Evolutionary conservation across 2,797 vertebrate species (phyloP).

Genomic region (Syngnathus rostellatus): DNA sequence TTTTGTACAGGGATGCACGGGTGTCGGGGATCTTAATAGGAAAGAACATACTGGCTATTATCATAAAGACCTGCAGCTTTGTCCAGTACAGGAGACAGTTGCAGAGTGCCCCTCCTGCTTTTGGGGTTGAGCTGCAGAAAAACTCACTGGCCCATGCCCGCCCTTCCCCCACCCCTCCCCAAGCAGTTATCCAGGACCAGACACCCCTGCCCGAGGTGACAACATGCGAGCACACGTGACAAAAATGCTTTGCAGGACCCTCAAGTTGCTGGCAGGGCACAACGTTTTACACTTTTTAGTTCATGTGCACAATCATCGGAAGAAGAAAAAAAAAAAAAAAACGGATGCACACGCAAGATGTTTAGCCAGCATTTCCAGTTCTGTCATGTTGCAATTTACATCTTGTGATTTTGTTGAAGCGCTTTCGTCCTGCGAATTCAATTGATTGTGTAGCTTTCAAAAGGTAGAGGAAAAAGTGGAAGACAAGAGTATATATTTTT

Average conservation of each 20-base stretch:
- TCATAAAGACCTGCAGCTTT: constrained; percentile 74
- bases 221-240: constrained; percentile 75
- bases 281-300: constrained; percentile 28
- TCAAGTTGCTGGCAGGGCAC: constrained; percentile 39
- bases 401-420: constrained; percentile 42
- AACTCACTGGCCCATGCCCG: constrained; percentile 48
- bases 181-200: constrained; percentile 65
- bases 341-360: constrained; percentile 28
- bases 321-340: constrained; percentile 7
- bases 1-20: constrained; percentile 73
- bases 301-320: constrained; percentile 26
- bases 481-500: constrained; percentile 66
- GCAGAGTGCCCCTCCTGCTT: constrained; percentile 55
- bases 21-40: constrained; percentile 80
- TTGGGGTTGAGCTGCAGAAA: constrained; percentile 66
- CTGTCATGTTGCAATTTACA: constrained; percentile 39
- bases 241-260: constrained; percentile 25
- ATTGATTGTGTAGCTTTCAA: constrained; percentile 59
- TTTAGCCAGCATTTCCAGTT: not conserved
- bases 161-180: constrained; percentile 45
- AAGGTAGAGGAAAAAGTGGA: constrained; percentile 41
- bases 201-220: constrained; percentile 68
- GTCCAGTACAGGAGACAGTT: constrained; percentile 77
- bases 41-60: constrained; percentile 77
- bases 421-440: constrained; percentile 31